phyloP scores from a whole-genome alignment of 2,888 invertebrate genomes.

The Blastobasis adustella region DNA sequence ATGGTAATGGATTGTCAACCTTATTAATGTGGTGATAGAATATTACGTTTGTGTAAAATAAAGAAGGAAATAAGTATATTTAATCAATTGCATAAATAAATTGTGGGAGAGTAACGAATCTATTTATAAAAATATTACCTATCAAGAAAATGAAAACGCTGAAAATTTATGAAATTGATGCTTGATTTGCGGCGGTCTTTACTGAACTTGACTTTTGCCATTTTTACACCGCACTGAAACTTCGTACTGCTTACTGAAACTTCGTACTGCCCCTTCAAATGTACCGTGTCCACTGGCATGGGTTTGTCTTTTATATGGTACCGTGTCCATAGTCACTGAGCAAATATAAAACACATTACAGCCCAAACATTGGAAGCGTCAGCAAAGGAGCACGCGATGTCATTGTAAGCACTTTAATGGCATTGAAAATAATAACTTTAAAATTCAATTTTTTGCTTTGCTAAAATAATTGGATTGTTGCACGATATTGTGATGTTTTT shows the following conservation, averaged over 20 bases:
- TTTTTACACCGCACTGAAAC: constrained; percentile 3
- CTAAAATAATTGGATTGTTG: too few species aligned
- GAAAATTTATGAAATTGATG: constrained; percentile 47
- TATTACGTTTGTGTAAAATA: too few species aligned
- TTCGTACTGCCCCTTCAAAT: constrained; percentile 1
- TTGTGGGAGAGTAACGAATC: neutral
- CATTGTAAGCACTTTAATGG: too few species aligned
- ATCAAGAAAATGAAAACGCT: constrained; percentile 44
- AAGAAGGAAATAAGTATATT: too few species aligned
- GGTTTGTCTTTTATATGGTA: neutral
- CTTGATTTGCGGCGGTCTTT: constrained; percentile 46
- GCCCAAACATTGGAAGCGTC: constrained; percentile 7
- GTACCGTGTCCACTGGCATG: neutral
- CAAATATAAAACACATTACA: constrained; percentile 2
- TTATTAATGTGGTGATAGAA: too few species aligned
- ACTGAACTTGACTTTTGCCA: constrained; percentile 28
- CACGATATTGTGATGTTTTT: too few species aligned
- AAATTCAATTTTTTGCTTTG: too few species aligned
- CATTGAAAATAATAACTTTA: too few species aligned
- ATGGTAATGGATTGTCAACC: too few species aligned
- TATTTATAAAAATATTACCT: neutral
- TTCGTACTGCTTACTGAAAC: neutral
- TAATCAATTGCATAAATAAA: neutral
- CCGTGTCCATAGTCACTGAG: neutral
- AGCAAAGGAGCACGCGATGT: neutral